Evolutionary conservation across 2,888 invertebrate genomes (phyloP), one percentile per base, ranked within the genome.

Genomic region (Stictocephala bisonia): DNA sequence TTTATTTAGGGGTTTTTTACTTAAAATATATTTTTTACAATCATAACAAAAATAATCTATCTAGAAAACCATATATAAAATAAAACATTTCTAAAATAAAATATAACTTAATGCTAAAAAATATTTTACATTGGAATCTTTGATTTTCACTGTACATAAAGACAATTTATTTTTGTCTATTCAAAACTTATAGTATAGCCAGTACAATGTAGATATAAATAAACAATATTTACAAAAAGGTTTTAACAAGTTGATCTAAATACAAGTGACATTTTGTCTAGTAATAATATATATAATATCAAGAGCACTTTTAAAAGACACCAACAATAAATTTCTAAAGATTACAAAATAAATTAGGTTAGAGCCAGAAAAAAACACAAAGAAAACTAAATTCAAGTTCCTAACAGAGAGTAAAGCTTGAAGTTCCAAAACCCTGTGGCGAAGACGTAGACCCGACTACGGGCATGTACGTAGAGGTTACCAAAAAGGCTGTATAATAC

Each of bases 141-240:
- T 56, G 56, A 56, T 56, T 56, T 7, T 56, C 15, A 13, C 29
- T 15, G 18, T 56, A 15, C 56, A 56, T 18, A 29, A 29, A 13
- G 26, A 15, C 11, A 56, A 13, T 56, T 18, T 31, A 29, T 27
- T 27, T 18, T 6, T 18, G 13, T 29, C 56, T 26, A n/a, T 51
- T 24, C 26, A 24, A 29, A 29, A 9, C 24, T 3, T 11, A 29
- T 29, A 15, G n/a, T 13, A 27, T 26, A 26, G n/a, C 4, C 26
- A 51, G 1, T n/a, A 29, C 35, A 22, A 40, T 56, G 22, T 11
- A 6, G 22, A 35, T 22, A 40, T 22, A 35, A 60, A 60, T 60
- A 60, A 60, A 60, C 60, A 60, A 60, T 60, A 60, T 60, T 60
- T 60, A 60, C 60, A 60, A 22, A 60, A 35, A 60, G 18, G 18